phyloP scores from a whole-genome alignment of 1,140 invertebrate genomes.

The Nautilus pompilius region DNA sequence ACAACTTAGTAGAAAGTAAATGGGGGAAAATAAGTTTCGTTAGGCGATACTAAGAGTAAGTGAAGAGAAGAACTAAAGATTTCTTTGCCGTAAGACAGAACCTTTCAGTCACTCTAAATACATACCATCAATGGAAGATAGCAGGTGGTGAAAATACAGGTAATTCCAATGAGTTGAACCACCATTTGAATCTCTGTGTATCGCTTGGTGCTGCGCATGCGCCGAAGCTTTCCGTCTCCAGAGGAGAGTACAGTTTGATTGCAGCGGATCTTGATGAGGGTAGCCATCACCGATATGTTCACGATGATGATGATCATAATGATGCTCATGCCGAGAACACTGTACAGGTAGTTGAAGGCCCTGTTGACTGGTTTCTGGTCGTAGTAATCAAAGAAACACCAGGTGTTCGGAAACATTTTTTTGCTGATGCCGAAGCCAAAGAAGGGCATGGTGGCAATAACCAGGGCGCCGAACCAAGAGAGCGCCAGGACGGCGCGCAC shows the following conservation, averaged over 20 bases:
- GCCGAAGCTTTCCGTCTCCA: slow-evolving; percentile 19
- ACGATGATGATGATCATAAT: slow-evolving; percentile 43
- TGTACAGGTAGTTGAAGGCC: slow-evolving; percentile 44
- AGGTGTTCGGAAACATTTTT: slow-evolving; percentile 47
- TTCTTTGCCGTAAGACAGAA: no score
- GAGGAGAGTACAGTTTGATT: slow-evolving; percentile 28
- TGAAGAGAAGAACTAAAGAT: no score
- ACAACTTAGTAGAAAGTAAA: no score
- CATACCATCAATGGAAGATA: slow-evolving; percentile 55
- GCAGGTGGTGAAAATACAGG: slow-evolving; percentile 53
- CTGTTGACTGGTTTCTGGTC: slow-evolving; percentile 22
- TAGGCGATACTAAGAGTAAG: no score
- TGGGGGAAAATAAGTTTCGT: no score
- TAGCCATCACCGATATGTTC: slow-evolving; percentile 47
- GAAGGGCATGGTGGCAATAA: slow-evolving; percentile 51
- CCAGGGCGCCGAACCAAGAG: slow-evolving; percentile 41
- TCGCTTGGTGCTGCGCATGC: slow-evolving; percentile 32
- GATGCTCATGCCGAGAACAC: slow-evolving; percentile 33
- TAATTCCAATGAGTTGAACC: slow-evolving; percentile 52
- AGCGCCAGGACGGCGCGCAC: slow-evolving; percentile 37
- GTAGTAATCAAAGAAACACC: slow-evolving; percentile 56
- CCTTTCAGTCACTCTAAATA: no score
- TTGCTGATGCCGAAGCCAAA: slow-evolving; percentile 47
- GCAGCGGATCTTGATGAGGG: slow-evolving; percentile 40
- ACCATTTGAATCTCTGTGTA: slow-evolving; percentile 57